A percentile compares a stretch with the other conserved stretches of the same genome.
Conservation (phyloP, 2,888 invertebrate genomes). For the Congeria kusceri region DNA sequence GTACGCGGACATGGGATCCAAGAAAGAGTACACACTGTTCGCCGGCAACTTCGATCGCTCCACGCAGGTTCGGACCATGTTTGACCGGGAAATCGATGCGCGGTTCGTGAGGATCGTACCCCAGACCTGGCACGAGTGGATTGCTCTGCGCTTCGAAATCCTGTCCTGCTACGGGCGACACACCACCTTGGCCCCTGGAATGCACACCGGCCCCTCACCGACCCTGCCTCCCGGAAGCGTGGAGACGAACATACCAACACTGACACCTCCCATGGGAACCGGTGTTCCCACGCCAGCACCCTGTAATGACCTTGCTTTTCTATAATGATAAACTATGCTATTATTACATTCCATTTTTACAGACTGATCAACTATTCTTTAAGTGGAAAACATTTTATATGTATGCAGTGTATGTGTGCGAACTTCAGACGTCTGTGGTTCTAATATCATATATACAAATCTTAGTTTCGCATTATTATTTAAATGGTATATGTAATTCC, state of each 20-base stretch:
- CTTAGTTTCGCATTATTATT: too few relatives aligned
- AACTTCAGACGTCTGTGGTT: too few relatives aligned
- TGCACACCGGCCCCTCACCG: conserved; percentile 33
- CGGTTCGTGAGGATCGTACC: conserved; percentile 74
- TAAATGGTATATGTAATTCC: too few relatives aligned
- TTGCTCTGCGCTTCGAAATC: conserved; percentile 76
- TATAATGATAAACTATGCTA: too few relatives aligned
- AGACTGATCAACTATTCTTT: too few relatives aligned
- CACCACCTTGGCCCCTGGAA: conserved; percentile 28
- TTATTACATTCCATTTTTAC: too few relatives aligned
- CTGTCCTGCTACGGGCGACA: conserved; percentile 66
- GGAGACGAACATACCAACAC: conserved; percentile 28
- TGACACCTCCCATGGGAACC: conserved; percentile 15
- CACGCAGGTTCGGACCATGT: conserved; percentile 60
- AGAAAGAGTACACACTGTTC: conserved; percentile 63
- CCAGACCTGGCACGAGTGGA: conserved; percentile 68
- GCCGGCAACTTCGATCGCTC: conserved; percentile 67
- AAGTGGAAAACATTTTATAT: too few relatives aligned
- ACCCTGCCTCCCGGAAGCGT: conserved; percentile 33
- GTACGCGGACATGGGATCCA: conserved; percentile 55
- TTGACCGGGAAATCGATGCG: conserved; percentile 73
- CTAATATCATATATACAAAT: too few relatives aligned
- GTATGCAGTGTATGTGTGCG: too few relatives aligned
- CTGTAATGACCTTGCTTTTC: too few relatives aligned
- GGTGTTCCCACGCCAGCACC: conserved; percentile 56